phyloP scores from a whole-genome alignment of 2,797 vertebrate species.

The Chelmon rostratus region DNA sequence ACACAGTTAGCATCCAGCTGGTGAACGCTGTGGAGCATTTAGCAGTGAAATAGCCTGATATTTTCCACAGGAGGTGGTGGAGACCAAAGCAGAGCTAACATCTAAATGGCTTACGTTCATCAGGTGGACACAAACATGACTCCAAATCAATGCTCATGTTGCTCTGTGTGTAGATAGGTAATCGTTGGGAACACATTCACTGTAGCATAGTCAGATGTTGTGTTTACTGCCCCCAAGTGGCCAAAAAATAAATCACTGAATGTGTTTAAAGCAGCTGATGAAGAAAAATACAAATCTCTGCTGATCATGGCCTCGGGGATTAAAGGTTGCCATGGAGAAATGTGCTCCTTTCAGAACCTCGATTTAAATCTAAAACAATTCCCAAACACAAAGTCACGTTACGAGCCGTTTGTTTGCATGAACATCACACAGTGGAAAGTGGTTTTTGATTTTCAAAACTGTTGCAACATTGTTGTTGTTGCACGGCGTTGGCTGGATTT shows the following conservation, averaged over 20 bases:
- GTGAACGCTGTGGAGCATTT: neutral
- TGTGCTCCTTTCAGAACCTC: neutral
- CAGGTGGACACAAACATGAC: neutral
- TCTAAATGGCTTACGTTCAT: neutral
- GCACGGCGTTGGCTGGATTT: neutral
- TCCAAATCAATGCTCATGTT: too few species aligned
- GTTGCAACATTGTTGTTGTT: neutral
- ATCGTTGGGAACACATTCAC: too few species aligned
- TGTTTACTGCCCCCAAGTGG: neutral
- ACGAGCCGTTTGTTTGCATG: too few species aligned
- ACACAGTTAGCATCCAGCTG: too few species aligned
- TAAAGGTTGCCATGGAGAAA: constrained; percentile 1
- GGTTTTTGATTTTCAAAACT: neutral
- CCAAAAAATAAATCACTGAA: too few species aligned
- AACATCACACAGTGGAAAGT: neutral
- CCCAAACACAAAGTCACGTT: neutral
- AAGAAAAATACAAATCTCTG: too few species aligned
- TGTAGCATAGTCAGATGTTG: neutral
- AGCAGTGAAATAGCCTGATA: too few species aligned
- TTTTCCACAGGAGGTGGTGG: too few species aligned
- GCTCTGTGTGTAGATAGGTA: neutral
- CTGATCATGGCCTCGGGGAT: neutral
- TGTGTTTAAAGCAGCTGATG: too few species aligned
- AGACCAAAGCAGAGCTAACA: neutral
- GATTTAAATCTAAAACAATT: neutral